Evolutionary conservation across 1,140 invertebrate species (phyloP), one percentile per base, ranked within the genome.

Genomic region (Holotrichia oblita): DNA sequence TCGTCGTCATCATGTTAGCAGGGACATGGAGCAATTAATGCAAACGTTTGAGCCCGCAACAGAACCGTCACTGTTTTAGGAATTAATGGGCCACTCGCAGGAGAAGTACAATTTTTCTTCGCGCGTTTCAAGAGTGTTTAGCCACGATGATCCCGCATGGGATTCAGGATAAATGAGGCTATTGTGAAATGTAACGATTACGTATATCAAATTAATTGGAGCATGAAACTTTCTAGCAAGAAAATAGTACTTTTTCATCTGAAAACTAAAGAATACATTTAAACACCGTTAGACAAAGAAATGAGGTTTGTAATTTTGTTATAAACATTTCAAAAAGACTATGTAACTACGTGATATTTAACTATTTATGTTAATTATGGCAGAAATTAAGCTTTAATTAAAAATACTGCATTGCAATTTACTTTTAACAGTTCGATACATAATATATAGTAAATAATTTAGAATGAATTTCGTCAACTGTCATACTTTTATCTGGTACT

Each of bases 11-110:
- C 61, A 14, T 34, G 27, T 6, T 69, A 69, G 61, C 4, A 34
- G 12, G 22, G 61, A 69, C 48, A 55, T 55, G 17, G n/a, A 69
- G 61, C 12, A 69, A 69, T 69, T 69, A 69, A 69, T 17, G 22
- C 14, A 22, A 24, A 48, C 44, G 6, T 64, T 17, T 22, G 59
- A 64, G 9, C 59, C 59, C 17, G 22, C 59, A 64, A 20, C 4
- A 22, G 8, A 64, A 17, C 22, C 59, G 59, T 64, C 20, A 17
- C 59, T 22, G 59, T 22, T 22, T 64, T 22, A 10, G 22, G 2
- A 64, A 22, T 64, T 64, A 48, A 64, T 64, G 22, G 59, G 20
- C 8, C 17, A 64, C 17, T 64, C 6, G 9, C 17, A 17, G 59
- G 59, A 64, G 59, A 3, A 64, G 44, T 48, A 48, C 10, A 48